Evolutionary conservation across 2,888 invertebrate species (phyloP), one percentile per base, ranked within the genome.

Genomic region (Rapana venosa): DNA sequence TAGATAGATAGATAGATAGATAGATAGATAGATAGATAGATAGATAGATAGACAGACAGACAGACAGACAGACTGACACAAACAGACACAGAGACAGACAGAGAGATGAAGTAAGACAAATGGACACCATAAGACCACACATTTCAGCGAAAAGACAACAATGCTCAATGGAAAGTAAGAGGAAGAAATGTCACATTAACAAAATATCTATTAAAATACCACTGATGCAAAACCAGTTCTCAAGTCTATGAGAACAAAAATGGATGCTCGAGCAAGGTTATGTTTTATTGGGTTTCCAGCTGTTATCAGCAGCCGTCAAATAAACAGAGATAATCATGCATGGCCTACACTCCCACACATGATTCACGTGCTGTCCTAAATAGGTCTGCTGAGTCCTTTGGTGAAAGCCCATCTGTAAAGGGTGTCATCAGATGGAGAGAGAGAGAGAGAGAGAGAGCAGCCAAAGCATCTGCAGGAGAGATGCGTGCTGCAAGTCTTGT

Each of bases 281-380:
- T 15, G n/a, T 47, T 47, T 17, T 17, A 32, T 30, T 32, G 5
- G 32, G 35, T 32, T 79, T 79, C 77, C 77, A 79, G 77, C 30
- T 32, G 11, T 32, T 79, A 79, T 79, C 77, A 79, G 32, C 77
- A 30, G 17, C 77, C 32, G 77, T 79, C 77, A 79, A 79, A 79
- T 79, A 79, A 79, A 35, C 77, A 79, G 77, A 79, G 77, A 79
- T 79, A 79, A 32, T 79, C 77, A 32, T 79, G 77, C 77, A 32
- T 32, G 77, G 32, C 77, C 77, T 79, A 79, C 35, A 79, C 77
- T 32, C 77, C 35, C 32, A 20, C 77, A 32, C 17, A 32, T 32
- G 77, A 79, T 79, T 32, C 32, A 32, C 77, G 20, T 32, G 32
- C 61, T 22, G 26, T 26, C 77, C 20, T 79, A 79, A 17, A 79